A percentile compares a stretch with the other conserved stretches of the same genome.
phyloP scores from a whole-genome alignment of 2,888 invertebrate genomes.

The Megalurothrips usitatus region DNA sequence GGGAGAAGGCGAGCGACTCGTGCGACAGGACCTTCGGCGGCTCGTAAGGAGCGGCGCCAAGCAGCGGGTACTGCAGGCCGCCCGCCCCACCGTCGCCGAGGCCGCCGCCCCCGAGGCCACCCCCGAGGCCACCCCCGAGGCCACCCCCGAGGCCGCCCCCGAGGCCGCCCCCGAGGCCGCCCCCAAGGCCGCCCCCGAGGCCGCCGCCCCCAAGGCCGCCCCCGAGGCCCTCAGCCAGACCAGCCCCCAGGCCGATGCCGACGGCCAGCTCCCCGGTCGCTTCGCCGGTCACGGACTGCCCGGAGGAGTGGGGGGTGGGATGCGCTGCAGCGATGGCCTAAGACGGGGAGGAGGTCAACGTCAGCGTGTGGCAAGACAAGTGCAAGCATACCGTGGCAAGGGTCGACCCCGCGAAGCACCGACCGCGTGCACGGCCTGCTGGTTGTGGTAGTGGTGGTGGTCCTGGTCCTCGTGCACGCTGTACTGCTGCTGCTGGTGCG shows the following conservation, averaged over 20 bases:
- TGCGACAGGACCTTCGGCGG: background rate
- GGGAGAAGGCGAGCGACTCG: background rate
- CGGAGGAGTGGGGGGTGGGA: background rate
- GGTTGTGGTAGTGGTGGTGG: constrained; percentile 21
- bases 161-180: background rate
- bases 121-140: background rate
- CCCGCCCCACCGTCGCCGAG: background rate
- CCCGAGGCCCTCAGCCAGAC: background rate
- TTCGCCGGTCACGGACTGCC: background rate
- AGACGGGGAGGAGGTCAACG: background rate
- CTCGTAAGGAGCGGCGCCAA: constrained; percentile 7
- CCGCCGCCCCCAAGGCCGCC: background rate
- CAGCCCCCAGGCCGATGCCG: background rate
- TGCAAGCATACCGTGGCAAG: background rate
- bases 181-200: background rate
- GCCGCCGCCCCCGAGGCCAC: background rate
- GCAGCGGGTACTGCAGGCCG: constrained; percentile 1
- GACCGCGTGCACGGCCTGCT: constrained; percentile 13
- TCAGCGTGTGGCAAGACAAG: background rate
- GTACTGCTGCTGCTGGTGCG: background rate
- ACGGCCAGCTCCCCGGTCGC: constrained; percentile 11
- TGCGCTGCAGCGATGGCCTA: background rate
- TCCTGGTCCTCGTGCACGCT: constrained; percentile 17
- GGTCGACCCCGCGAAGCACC: background rate
- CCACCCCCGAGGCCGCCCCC: no score